These are phyloP conservation scores for Mastomys natalensis DNA, from an alignment of 2,113 vertebrate genomes.

Conservation along the genomic window DNA sequence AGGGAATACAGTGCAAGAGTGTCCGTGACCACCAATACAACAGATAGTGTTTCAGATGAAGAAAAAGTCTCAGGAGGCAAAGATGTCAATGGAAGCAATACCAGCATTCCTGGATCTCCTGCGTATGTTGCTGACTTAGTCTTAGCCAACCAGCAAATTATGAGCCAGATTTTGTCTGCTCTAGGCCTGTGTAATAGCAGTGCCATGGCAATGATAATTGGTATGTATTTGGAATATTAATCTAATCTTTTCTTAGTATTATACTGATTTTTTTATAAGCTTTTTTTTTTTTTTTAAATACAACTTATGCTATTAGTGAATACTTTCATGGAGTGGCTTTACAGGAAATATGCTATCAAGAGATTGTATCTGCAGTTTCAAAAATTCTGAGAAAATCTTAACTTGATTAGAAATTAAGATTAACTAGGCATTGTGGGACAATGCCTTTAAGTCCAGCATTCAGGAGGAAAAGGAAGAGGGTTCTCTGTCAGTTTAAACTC, in stretches of 20 bases:
- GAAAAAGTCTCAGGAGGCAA: slow-evolving; percentile 98
- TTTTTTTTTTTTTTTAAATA: not conserved
- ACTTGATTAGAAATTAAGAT: not conserved
- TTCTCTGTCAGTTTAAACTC: not conserved
- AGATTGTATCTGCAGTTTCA: not conserved
- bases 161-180: slow-evolving; percentile 99
- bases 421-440: not conserved
- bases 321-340: not conserved
- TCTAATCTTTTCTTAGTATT: slow-evolving; percentile 26
- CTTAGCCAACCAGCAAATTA: slow-evolving; percentile 98
- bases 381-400: not conserved
- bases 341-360: not conserved
- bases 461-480: not conserved
- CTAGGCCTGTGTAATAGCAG: slow-evolving; percentile 99
- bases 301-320: slow-evolving; percentile 2
- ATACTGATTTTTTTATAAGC: not conserved
- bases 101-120: slow-evolving; percentile 90
- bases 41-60: slow-evolving; percentile 97
- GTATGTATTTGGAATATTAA: slow-evolving; percentile 86
- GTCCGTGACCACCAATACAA: slow-evolving; percentile 89
- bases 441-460: not conserved
- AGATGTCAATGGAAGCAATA: slow-evolving; percentile 91
- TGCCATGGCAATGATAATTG: slow-evolving; percentile 99
- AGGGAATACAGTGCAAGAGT: slow-evolving; percentile 95
- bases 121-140: slow-evolving; percentile 96